A percentile compares a stretch with the other conserved stretches of the same genome.
Evolutionary conservation across 2,113 vertebrate species (phyloP).

Genomic region (Pluvialis apricaria): DNA sequence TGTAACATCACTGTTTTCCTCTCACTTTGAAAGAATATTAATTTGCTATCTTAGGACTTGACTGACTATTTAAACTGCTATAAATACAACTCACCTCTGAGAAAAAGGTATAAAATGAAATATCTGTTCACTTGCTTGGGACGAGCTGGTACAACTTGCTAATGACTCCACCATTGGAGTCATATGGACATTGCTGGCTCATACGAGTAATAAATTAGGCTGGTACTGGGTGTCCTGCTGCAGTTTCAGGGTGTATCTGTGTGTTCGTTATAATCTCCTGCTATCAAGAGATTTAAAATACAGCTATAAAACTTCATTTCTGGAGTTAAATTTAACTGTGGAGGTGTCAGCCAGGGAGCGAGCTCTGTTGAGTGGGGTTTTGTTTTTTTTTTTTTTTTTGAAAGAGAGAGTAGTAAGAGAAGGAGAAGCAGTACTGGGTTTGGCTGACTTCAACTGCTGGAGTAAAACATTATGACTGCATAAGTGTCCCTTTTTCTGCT

Average conservation of each 20-base stretch:
- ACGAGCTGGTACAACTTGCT: background rate
- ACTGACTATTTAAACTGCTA: background rate
- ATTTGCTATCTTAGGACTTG: slow-evolving; percentile 41
- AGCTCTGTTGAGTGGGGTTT: background rate
- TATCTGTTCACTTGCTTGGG: background rate
- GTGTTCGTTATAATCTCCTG: background rate
- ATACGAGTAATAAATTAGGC: background rate
- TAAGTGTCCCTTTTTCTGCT: background rate
- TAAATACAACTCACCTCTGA: slow-evolving; percentile 6
- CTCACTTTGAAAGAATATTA: slow-evolving; percentile 28
- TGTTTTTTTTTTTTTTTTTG: background rate
- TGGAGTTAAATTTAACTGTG: slow-evolving; percentile 21
- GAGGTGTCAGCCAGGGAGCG: background rate
- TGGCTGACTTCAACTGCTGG: background rate
- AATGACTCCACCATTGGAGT: background rate
- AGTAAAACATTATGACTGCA: background rate
- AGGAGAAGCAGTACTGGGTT: background rate
- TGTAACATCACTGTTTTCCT: slow-evolving; percentile 41
- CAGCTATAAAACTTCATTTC: slow-evolving; percentile 16
- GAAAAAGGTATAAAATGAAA: background rate
- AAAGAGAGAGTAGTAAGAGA: background rate
- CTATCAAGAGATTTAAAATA: background rate
- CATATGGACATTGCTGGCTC: background rate
- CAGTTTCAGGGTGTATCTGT: background rate
- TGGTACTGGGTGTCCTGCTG: background rate